Percentiles rank a stretch among this genome's conserved stretches.
Conservation (phyloP, 2,113 vertebrate species). For the Bombycilla garrulus region DNA sequence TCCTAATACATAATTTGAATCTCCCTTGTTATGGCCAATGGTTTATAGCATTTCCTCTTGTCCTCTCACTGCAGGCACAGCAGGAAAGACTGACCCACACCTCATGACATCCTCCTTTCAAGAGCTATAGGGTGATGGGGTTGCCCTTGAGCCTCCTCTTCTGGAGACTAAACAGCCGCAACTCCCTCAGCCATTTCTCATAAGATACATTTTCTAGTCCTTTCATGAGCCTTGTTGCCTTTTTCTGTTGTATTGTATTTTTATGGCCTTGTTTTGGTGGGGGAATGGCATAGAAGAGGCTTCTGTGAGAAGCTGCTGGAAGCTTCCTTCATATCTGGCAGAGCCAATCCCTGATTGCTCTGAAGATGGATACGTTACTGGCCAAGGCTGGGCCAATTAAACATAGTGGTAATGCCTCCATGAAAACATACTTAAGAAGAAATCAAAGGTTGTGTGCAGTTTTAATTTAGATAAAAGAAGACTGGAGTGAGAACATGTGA, state of each 20-base stretch:
- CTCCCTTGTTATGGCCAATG: rapidly evolving
- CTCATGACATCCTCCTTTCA: not conserved
- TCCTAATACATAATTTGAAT: not conserved
- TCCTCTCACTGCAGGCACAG: rapidly evolving
- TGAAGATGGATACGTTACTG: not conserved
- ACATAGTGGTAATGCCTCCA: rapidly evolving
- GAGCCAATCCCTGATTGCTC: not conserved
- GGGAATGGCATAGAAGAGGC: rapidly evolving
- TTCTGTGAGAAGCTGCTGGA: not conserved
- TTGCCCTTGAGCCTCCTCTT: not conserved
- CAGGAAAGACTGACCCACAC: too few relatives aligned
- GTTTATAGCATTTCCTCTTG: not conserved
- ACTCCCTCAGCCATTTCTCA: not conserved
- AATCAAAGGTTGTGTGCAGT: not conserved
- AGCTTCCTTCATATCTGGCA: not conserved
- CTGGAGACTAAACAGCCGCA: not conserved
- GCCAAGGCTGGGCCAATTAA: not conserved
- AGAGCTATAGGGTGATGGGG: not conserved
- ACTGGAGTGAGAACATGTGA: not conserved
- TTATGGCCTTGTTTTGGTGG: not conserved
- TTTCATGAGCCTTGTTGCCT: not conserved
- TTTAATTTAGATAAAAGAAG: not conserved
- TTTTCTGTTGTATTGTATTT: not conserved
- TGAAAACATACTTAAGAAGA: not conserved
- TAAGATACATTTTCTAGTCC: not conserved